Percentiles rank a stretch among this genome's conserved stretches.
Conservation (phyloP, 2,797 vertebrate species). For the Champsocephalus gunnari region DNA sequence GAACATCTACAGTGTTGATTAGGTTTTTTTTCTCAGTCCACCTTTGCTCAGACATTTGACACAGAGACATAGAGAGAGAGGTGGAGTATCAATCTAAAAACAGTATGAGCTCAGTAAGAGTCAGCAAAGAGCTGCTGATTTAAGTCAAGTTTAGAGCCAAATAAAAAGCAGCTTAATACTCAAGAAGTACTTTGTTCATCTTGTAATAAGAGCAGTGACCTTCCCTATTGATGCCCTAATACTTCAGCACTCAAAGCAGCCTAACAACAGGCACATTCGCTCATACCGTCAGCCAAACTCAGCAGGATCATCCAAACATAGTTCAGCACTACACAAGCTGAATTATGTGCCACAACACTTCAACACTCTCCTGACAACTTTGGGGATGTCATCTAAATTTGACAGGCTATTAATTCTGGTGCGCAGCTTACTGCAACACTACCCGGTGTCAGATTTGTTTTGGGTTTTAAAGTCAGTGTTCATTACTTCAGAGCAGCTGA, state of each 20-base stretch:
- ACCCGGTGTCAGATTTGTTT: conserved; percentile 24
- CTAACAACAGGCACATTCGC: conserved; percentile 32
- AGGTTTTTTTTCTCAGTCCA: conserved; percentile 27
- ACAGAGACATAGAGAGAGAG: not conserved
- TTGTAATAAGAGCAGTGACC: conserved; percentile 19
- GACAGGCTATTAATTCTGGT: conserved; percentile 35
- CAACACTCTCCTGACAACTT: conserved; percentile 44
- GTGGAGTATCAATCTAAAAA: conserved; percentile 8
- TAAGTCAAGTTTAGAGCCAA: conserved; percentile 10
- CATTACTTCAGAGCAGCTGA: not conserved
- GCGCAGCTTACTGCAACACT: conserved; percentile 12
- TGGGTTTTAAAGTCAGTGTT: not conserved
- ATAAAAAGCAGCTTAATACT: conserved; percentile 20
- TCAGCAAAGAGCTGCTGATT: conserved; percentile 22
- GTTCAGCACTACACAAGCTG: conserved; percentile 8
- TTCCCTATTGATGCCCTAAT: conserved; percentile 14
- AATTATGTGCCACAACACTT: conserved; percentile 49
- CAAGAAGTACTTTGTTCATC: not conserved
- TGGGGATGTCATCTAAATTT: conserved; percentile 44
- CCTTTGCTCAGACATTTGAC: conserved; percentile 17
- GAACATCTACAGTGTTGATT: conserved; percentile 27
- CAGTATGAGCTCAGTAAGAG: not conserved
- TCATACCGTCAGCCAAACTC: conserved; percentile 60
- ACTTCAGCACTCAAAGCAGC: conserved; percentile 25
- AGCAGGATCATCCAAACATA: conserved; percentile 50